Evolutionary conservation across 2,888 invertebrate genomes (phyloP).

Genomic region (Cheilosia scutellata): DNA sequence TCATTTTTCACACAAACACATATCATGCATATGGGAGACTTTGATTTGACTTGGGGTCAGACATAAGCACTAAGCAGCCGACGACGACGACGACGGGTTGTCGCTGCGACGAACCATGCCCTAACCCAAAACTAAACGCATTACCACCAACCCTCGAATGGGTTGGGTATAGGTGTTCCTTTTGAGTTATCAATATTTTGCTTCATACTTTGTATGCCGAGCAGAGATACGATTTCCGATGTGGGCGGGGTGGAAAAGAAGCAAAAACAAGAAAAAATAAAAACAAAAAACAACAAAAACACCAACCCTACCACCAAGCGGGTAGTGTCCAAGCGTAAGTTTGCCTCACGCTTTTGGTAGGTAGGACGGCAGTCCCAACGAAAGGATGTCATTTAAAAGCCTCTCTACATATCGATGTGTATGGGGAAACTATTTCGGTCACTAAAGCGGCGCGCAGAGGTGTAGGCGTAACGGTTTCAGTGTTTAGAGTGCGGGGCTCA

Average conservation of each 20-base stretch:
- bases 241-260: not conserved
- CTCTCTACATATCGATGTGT: not conserved
- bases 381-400: slow-evolving; percentile 26
- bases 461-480: slow-evolving; percentile 9
- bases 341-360: not conserved
- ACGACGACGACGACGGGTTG: not conserved
- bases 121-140: slow-evolving; percentile 56
- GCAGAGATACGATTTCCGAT: not conserved
- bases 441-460: slow-evolving; percentile 36
- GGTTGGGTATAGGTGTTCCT: not conserved
- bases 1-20: not conserved
- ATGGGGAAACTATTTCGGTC: slow-evolving; percentile 45
- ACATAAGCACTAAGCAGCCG: slow-evolving; percentile 12
- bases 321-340: not conserved
- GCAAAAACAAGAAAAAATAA: not conserved
- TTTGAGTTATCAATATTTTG: slow-evolving; percentile 27
- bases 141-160: slow-evolving; percentile 20
- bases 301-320: slow-evolving; percentile 6
- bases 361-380: too few relatives aligned
- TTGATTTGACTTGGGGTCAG: slow-evolving; percentile 32
- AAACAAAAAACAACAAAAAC: not conserved
- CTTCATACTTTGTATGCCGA: not conserved
- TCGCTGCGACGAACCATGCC: slow-evolving; percentile 13
- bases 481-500: not conserved
- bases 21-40: not conserved